A percentile compares a stretch with the other conserved stretches of the same genome.
phyloP scores from a whole-genome alignment of 2,888 invertebrate species.

The Anthrax anthrax region DNA sequence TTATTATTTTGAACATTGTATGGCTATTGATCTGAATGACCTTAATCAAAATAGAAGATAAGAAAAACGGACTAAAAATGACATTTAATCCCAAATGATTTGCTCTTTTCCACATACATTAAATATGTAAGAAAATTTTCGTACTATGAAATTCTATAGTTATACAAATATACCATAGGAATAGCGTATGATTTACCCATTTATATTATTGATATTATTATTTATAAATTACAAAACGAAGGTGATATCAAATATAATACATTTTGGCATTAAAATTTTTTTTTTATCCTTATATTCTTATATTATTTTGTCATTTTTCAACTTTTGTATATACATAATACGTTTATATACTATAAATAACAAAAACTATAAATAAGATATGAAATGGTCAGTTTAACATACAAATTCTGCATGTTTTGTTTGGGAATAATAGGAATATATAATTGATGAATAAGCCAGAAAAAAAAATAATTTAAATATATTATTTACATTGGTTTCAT shows the following conservation, averaged over 20 bases:
- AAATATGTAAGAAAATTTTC: not conserved
- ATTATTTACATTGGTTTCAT: too few relatives aligned
- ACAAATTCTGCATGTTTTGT: slow-evolving; percentile 12
- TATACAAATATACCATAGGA: too few relatives aligned
- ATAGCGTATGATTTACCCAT: too few relatives aligned
- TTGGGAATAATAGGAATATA: too few relatives aligned
- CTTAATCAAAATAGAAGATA: slow-evolving; percentile 24
- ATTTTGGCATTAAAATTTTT: slow-evolving; percentile 8
- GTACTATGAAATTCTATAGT: too few relatives aligned
- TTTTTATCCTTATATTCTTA: too few relatives aligned
- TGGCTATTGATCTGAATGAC: slow-evolving; percentile 19
- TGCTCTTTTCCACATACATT: too few relatives aligned
- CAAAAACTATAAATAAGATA: slow-evolving; percentile 12
- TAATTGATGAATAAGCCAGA: too few relatives aligned
- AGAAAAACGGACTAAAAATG: slow-evolving; percentile 12
- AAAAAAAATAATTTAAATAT: too few relatives aligned
- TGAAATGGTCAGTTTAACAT: slow-evolving; percentile 17
- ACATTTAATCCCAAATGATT: slow-evolving; percentile 10
- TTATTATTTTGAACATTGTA: not conserved
- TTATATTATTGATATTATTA: too few relatives aligned
- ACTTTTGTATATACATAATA: not conserved
- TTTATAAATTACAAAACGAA: slow-evolving; percentile 3
- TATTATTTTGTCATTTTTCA: too few relatives aligned
- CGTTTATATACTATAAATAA: not conserved
- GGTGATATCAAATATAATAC: slow-evolving; percentile 11